Evolutionary conservation across 2,113 vertebrate genomes (phyloP), one percentile per base, ranked within the genome.

Genomic region (Scartelaos histophorus): DNA sequence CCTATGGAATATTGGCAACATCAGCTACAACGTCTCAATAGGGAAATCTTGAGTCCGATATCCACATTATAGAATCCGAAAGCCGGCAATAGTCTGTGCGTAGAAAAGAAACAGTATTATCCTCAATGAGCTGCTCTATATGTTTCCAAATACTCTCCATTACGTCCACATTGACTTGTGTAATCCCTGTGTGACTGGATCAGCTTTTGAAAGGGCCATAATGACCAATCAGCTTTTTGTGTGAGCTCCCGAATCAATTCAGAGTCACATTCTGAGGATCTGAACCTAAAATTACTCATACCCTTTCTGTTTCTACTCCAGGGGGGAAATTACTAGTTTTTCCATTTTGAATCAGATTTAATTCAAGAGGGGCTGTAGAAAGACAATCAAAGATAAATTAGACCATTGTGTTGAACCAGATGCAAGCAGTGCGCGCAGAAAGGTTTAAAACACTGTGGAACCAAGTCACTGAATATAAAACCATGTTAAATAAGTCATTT

Each of bases 171-270:
- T 79, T 66, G 76, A 49, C 58, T 61, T 15, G 13, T 56, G 46
- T 79, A 54, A 75, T 67, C 69, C 77, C 65, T 47, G 64, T 53
- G 71, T 62, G 71, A 73, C 22, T 76, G 19, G 24, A 71, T 73
- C 29, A 17, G 81, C 64, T 76, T 69, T 60, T 70, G 67, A 60
- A 65, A 69, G 68, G 68, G 73, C 58, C 61, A 71, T 82, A 71
- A 81, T 71, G 79, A 76, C 16, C n/a, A 17, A 67, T 54, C 68
- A 82, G 22, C 67, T 65, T 82, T 69, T 78, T 34, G 15, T 25
- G 60, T 81, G 79, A 76, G 74, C 49, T 2, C n/a, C 34, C 47
- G 69, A 79, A 84, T 84, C 67, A 74, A 87, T 87, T 80, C 61
- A 0, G 34, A 73, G 68, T 34, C 71, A 80, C 72, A 74, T 58